Base-by-base conservation (phyloP, 2,888 invertebrate genomes). In the Oscheius sp. region DNA sequence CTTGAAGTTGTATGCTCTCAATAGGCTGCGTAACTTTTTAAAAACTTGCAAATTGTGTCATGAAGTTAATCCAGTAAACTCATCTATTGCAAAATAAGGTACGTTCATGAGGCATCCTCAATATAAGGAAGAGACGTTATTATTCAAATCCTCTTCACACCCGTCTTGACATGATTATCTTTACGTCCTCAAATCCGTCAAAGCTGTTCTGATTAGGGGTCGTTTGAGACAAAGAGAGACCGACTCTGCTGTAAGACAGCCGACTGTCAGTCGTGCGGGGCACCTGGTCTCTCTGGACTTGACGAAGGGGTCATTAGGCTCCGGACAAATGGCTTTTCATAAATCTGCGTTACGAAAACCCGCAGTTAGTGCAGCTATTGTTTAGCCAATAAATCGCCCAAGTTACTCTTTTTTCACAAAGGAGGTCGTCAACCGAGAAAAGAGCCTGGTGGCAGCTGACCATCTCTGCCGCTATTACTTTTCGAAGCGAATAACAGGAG, bases 361-460 rank as follows among this genome's bases (percentile, higher is more conserved):
- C 21, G 21, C 21, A 21, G 21, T 21, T 21, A 21, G 21, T 21
- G 21, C 21, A 33, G 21, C 32, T 21, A 37, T 35, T 55, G 68
- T 68, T 68, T 68, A 42, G n/a, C n/a, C 68, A 42, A 68, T 68
- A 68, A 55, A 68, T 68, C 55, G 35, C 53, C 42, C 53, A 55
- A 68, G 68, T 55, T 68, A 21, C 68, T 65, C 65, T 68, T 55
- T 68, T 68, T 35, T 68, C 68, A 68, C 29, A 68, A 53, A 47
- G 63, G 63, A 21, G 63, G 63, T 42, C 29, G 21, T 37, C 37
- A 35, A 29, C 21, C 11, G 58, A 58, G 32, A 58, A 58, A 11
- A 7, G 35, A 7, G 5, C 35, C 5, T 5, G 35, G 58, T 3
- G 58, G 11, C 58, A 58, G 58, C 58, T 58, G 58, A 58, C 58